Evolutionary conservation across 37 sponge, comb jelly and placozoan species (phyloP), one percentile per base, ranked within the genome.

Genomic region (Amphimedon queenslandica): DNA sequence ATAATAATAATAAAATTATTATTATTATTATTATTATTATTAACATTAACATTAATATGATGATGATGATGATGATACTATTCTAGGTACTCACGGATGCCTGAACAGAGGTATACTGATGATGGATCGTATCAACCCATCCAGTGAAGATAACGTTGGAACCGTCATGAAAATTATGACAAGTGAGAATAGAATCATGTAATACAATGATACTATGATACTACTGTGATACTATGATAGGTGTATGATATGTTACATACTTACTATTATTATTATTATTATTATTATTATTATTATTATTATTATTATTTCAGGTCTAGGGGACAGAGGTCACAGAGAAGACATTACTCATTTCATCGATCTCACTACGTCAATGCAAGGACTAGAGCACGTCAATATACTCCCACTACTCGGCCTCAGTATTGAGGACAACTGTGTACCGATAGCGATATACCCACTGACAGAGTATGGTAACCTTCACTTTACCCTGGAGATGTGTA

Each of bases 331-430:
- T 24, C 64, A 64, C 40, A 64, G 71, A 5, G 77, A 84, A 0
- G 85, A 90, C 47, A 80, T 90, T 23, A 37, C 68, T n/a, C 58
- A 64, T 67, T 90, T 90, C 65, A 30, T 90, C 28, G 85, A 84
- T 55, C 41, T 40, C 1, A 77, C 85, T 30, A 77, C 90, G 8
- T 63, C 84, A 16, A 47, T 83, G 64, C 74, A 71, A 8, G 85
- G 74, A 11, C 27, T 84, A 33, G 64, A 80, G 16, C 90, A 90
- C 69, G 71, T 55, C 37, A 80, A 90, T 77, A 71, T 90, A 23
- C 77, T 74, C 6, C 41, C 42, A 21, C 71, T 84, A 23, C 42
- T 90, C 56, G 40, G 69, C 2, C 68, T 90, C 66, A 84, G 85
- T 55, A 73, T 77, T 63, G 90, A 84, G 67, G 90, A 90, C 55